Evolutionary conservation across 2,888 invertebrate species (phyloP).

Genomic region (Clunio marinus): DNA sequence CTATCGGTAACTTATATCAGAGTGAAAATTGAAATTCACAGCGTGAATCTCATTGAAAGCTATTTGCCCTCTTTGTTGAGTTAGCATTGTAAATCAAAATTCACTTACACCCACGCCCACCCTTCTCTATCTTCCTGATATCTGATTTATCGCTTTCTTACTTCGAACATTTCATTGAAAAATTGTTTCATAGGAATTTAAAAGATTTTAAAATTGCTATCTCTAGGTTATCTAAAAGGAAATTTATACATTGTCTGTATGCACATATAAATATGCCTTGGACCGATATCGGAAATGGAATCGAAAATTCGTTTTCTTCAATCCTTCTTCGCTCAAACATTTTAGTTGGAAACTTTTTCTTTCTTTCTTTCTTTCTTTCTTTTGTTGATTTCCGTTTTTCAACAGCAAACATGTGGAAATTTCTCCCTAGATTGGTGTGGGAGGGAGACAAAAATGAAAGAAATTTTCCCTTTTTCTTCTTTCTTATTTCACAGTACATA

Average conservation of each 20-base stretch:
- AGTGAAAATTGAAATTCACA: background rate
- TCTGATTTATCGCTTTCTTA: conserved; percentile 1
- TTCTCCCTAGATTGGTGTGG: background rate
- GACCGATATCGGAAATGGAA: too few species aligned
- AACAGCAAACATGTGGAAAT: background rate
- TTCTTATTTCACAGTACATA: background rate
- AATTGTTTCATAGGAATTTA: background rate
- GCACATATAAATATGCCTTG: too few species aligned
- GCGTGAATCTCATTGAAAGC: background rate
- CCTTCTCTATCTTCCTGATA: background rate
- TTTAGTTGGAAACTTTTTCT: background rate
- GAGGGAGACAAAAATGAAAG: background rate
- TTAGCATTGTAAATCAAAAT: background rate
- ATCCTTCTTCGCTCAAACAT: too few species aligned
- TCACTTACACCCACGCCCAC: background rate
- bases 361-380: too few species aligned
- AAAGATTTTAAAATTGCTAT: background rate
- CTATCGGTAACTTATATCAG: too few species aligned
- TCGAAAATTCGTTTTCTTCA: too few species aligned
- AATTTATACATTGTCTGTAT: too few species aligned
- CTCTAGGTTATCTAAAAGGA: too few species aligned
- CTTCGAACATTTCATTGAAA: too few species aligned
- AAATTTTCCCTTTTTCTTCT: background rate
- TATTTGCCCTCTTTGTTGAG: background rate
- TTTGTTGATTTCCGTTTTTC: conserved; percentile 17